Evolutionary conservation across 2,888 invertebrate genomes (phyloP), one percentile per base, ranked within the genome.

Genomic region (Salticus scenicus): DNA sequence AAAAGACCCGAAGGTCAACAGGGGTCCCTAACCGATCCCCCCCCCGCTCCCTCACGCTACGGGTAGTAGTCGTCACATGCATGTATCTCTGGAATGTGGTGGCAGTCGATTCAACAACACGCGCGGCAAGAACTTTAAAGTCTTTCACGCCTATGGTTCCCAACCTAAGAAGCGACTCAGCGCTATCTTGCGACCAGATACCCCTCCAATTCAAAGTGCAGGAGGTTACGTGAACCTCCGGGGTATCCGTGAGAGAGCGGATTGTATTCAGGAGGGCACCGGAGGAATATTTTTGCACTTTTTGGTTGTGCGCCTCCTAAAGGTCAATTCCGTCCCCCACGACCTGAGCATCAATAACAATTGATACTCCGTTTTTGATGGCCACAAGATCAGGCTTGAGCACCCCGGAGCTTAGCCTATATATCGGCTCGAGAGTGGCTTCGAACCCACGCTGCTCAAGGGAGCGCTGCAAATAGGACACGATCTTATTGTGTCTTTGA

Each of bases 341-440:
- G 8, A 74, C 37, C 20, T 71, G 47, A 0, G 27, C 63, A n/a
- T 64, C 24, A 2, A 64, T 20, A 12, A 64, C 1, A 24, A 37
- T 30, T 20, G 57, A 12, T 1, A 2, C 27, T 7, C 24, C 7
- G 0, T 27, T n/a, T 2, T 12, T 63, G 8, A 8, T 24, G 8
- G 37, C 24, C 14, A 74, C 37, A 8, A 74, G 7, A 24, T 74
- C 73, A 8, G 73, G 73, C 27, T 64, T 64, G 1, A 74, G 27
- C 12, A 14, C 27, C 1, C 74, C 64, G 1, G 0, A 33, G 7
- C 33, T 24, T 1, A 74, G 27, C 1, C n/a, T 1, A 28, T 27
- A 27, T 7, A 33, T 1, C 0, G 63, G 37, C 37, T 63, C 63
- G 0, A 2, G 24, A 0, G 33, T 37, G 0, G 17, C 63, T 2